These are phyloP conservation scores for Hypena proboscidalis DNA, from an alignment of 2,888 invertebrate species.

Conservation along the genomic window DNA sequence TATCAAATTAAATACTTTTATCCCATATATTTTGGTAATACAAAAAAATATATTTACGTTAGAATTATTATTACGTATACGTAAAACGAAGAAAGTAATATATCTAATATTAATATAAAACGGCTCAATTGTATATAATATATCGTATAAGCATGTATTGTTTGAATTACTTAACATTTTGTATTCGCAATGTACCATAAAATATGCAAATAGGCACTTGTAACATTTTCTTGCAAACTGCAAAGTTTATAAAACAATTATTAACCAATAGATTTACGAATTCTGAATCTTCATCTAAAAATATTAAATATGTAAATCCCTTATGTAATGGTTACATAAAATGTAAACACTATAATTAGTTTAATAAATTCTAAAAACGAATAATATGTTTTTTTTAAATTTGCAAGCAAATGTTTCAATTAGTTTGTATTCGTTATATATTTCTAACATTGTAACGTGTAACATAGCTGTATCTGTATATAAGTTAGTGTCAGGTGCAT, in stretches of 20 bases:
- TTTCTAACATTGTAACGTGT: conserved; percentile 8
- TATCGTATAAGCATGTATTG: conserved; percentile 18
- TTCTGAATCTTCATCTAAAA: too few species aligned
- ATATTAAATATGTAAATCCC: too few species aligned
- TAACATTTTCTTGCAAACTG: conserved; percentile 5
- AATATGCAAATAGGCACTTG: background rate
- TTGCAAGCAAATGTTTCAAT: background rate
- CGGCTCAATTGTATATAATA: conserved; percentile 42
- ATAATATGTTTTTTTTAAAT: background rate
- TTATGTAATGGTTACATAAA: background rate
- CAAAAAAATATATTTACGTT: conserved; percentile 3
- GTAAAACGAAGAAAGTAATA: background rate
- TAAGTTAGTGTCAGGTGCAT: conserved; percentile 50
- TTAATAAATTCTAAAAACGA: background rate
- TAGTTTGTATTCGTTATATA: conserved; percentile 10
- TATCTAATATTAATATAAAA: conserved; percentile 24
- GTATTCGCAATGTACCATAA: conserved; percentile 16
- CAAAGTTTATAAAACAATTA: too few species aligned
- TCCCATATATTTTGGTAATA: background rate
- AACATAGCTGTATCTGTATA: conserved; percentile 36
- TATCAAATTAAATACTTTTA: too few species aligned
- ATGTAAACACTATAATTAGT: background rate
- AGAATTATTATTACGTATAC: background rate
- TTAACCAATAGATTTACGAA: too few species aligned
- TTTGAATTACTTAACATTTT: conserved; percentile 22